These are phyloP conservation scores for Manis crassicaudata DNA, from an alignment of 2,797 vertebrate species.

Conservation along the genomic window DNA sequence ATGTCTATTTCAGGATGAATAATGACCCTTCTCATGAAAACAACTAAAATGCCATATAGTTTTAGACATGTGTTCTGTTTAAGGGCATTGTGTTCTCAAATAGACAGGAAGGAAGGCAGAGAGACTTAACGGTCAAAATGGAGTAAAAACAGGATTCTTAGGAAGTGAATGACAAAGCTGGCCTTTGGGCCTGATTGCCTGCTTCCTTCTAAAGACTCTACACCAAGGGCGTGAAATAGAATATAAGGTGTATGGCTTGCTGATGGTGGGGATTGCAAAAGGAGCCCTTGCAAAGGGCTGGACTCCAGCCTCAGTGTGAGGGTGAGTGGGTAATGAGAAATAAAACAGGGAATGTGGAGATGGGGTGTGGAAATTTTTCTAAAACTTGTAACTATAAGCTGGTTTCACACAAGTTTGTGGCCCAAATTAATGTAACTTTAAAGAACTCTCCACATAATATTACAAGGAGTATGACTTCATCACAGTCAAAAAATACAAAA, in stretches of 20 bases:
- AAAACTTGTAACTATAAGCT: background rate
- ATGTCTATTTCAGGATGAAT: background rate
- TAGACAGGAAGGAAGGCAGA: background rate
- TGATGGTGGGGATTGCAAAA: background rate
- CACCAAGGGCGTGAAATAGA: background rate
- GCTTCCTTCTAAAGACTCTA: background rate
- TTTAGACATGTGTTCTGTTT: background rate
- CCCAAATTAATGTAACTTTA: background rate
- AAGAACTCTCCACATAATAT: background rate
- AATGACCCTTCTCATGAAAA: background rate
- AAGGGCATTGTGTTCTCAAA: background rate
- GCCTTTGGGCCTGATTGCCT: background rate
- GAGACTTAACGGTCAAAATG: background rate
- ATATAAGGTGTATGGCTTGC: fast-evolving
- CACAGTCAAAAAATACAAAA: background rate
- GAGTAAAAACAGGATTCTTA: background rate
- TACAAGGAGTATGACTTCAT: background rate
- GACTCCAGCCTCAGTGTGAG: background rate
- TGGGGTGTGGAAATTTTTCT: background rate
- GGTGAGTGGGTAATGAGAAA: background rate
- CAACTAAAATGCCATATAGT: too few relatives aligned
- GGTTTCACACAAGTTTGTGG: background rate
- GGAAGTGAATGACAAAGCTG: background rate
- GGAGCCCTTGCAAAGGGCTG: background rate
- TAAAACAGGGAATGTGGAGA: background rate